These are phyloP conservation scores for Epinephelus malabaricus DNA, from an alignment of 2,797 vertebrate genomes.

Conservation along the genomic window DNA sequence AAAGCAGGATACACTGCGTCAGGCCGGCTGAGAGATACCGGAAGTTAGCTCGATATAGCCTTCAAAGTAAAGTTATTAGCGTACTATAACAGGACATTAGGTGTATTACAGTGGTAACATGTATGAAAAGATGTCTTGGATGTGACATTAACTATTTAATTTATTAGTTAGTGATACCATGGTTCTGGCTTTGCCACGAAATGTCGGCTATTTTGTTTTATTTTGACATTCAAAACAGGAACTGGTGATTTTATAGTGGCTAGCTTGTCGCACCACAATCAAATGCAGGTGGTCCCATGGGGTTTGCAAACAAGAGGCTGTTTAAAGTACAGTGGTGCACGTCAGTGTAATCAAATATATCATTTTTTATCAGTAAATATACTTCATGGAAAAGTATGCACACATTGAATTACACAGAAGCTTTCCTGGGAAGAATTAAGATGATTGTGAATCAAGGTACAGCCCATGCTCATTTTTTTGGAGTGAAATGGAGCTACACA, in stretches of 20 bases:
- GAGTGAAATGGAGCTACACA: background rate
- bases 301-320: background rate
- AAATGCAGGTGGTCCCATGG: background rate
- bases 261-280: background rate
- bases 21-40: background rate
- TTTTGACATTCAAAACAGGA: background rate
- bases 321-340: background rate
- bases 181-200: background rate
- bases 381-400: background rate
- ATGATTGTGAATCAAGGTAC: background rate
- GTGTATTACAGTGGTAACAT: accelerated
- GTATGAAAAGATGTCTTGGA: accelerated
- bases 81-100: accelerated
- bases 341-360: background rate
- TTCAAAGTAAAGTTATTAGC: constrained; percentile 43
- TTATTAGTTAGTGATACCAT: accelerated
- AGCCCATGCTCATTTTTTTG: background rate
- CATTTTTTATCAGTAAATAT: background rate
- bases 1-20: background rate
- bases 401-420: background rate
- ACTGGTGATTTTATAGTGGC: accelerated
- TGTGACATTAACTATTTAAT: accelerated
- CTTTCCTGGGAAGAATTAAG: background rate
- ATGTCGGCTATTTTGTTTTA: background rate
- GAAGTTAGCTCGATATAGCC: constrained; percentile 15